phyloP scores from a whole-genome alignment of 2,888 invertebrate genomes.

The Aporophyla lueneburgensis region DNA sequence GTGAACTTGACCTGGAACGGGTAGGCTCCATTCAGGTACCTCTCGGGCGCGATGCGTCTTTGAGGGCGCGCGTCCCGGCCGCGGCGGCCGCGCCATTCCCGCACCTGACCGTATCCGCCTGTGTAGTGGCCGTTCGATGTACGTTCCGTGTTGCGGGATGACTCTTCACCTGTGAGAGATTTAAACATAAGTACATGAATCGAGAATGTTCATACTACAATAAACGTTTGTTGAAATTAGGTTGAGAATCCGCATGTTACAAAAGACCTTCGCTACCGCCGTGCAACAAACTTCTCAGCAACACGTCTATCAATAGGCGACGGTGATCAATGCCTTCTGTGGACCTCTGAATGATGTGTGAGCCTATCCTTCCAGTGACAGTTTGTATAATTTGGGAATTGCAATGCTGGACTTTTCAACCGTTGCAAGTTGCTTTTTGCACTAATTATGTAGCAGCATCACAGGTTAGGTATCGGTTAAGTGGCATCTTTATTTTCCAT shows the following conservation, averaged over 20 bases:
- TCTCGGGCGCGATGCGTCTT: conserved; percentile 91
- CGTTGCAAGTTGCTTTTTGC: not conserved
- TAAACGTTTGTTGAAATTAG: not conserved
- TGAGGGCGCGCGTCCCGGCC: conserved; percentile 71
- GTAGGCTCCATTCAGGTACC: conserved; percentile 92
- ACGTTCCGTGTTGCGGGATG: conserved; percentile 55
- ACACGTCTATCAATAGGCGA: not conserved
- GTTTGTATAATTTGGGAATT: not conserved
- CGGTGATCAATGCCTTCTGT: not conserved
- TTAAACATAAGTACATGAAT: not conserved
- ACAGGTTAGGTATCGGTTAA: not conserved
- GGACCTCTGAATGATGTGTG: not conserved
- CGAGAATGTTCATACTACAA: not conserved
- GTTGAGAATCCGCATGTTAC: no score
- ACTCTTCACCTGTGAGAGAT: conserved; percentile 54
- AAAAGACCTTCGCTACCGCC: not conserved
- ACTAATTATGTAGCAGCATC: not conserved
- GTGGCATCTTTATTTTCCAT: no score
- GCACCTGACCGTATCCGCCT: conserved; percentile 54
- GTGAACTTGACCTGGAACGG: conserved; percentile 92
- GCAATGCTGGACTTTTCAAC: not conserved
- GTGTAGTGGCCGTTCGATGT: conserved; percentile 45
- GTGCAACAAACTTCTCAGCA: not conserved
- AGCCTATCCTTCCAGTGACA: not conserved
- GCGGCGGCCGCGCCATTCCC: conserved; percentile 69